Evolutionary conservation across 2,113 vertebrate species (phyloP), one percentile per base, ranked within the genome.

Genomic region (Hucho hucho): DNA sequence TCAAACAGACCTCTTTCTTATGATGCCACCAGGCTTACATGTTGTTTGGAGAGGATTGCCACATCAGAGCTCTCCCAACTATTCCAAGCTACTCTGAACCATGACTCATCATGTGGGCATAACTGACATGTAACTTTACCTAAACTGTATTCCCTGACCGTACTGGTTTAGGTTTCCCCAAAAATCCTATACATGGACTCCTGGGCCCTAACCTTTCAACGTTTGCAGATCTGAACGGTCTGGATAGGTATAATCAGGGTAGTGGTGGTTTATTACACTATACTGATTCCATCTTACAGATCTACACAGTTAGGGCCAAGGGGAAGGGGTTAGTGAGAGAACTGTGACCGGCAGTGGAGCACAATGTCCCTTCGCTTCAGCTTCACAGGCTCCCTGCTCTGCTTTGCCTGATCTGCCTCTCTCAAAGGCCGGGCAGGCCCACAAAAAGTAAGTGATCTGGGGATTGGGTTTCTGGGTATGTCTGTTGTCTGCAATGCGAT

Each of bases 61-160:
- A 66, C 75, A 80, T 76, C 86, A 82, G 81, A 87, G 80, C 81
- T 82, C 82, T 79, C 78, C 61, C 9, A 63, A 65, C 86, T 90
- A 84, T 92, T 91, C 87, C 81, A 46, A 85, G 82, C 81, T 58
- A 66, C 74, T 78, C 86, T 81, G 83, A 70, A 76, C 67, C 70
- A 70, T 89, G 89, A 89, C 82, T 91, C 88, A 92, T 87, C 86
- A 6, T 85, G 84, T 84, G 89, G 83, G 87, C 79, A 81, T 79
- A 82, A 24, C 75, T 84, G 71, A 73, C 37, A 59, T 79, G 77
- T 79, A 83, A 81, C 69, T 80, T 79, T n/a, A 82, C 82, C 16
- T 78, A 61, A 75, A 80, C 75, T 83, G 74, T 70, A 72, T 87
- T 84, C 9, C 74, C 77, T 76, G 69, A 80, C 32, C 18, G 11